These are phyloP conservation scores for Lutjanus erythropterus DNA, from an alignment of 2,113 vertebrate genomes.

Conservation along the genomic window DNA sequence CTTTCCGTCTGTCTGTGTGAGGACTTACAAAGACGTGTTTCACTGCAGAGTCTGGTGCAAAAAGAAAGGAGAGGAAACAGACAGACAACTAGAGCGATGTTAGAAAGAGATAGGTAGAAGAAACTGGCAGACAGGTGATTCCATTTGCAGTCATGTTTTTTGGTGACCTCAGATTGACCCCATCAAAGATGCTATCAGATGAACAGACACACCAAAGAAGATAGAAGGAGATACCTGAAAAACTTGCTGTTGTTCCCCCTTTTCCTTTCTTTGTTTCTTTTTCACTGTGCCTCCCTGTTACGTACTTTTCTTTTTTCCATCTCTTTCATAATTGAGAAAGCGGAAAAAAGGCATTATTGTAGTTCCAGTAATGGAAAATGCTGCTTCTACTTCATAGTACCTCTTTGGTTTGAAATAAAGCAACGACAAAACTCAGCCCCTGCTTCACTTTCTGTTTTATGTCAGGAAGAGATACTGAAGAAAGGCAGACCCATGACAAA, in stretches of 20 bases:
- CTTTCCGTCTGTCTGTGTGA: conserved; percentile 16
- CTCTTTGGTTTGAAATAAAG: neutral
- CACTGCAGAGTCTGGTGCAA: conserved; percentile 6
- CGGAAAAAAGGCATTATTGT: neutral
- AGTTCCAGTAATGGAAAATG: conserved; percentile 3
- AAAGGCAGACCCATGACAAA: neutral
- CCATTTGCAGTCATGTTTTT: conserved; percentile 17
- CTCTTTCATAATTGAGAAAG: conserved; percentile 4
- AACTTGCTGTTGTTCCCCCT: neutral
- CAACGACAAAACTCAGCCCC: neutral
- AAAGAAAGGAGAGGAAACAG: conserved; percentile 13
- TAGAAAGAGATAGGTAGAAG: conserved; percentile 12
- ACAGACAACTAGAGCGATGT: conserved; percentile 13
- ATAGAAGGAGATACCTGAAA: conserved; percentile 2
- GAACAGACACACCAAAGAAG: neutral
- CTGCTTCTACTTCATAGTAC: conserved; percentile 12
- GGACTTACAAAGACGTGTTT: conserved; percentile 23
- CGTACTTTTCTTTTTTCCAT: neutral
- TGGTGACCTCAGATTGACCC: conserved; percentile 23
- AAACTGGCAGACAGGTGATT: conserved; percentile 26
- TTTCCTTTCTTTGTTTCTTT: neutral
- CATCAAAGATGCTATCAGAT: conserved; percentile 24
- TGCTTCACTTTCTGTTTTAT: conserved; percentile 1
- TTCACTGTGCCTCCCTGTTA: neutral
- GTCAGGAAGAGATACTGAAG: neutral